Percentiles rank a stretch among this genome's conserved stretches.
Conservation (phyloP, 2,113 vertebrate genomes). For the Corythaixoides concolor region DNA sequence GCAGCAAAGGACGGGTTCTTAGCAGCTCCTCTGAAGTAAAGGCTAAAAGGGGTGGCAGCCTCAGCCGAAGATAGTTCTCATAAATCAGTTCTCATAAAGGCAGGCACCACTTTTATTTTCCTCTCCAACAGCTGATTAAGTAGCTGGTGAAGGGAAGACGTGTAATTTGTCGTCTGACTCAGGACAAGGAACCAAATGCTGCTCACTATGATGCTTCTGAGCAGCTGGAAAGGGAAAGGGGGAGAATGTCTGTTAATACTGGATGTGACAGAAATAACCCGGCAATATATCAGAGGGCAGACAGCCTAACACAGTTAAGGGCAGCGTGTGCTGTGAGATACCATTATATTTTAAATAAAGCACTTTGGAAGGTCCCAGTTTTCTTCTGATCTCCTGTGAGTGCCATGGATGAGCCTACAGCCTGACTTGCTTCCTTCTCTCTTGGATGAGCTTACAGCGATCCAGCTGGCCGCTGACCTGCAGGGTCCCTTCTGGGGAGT, state of each 20-base stretch:
- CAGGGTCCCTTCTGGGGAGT: neutral
- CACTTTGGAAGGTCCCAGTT: neutral
- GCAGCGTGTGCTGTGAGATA: neutral
- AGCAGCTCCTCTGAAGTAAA: neutral
- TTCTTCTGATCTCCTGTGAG: neutral
- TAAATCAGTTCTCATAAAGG: neutral
- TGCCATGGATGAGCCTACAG: neutral
- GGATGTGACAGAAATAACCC: conserved; percentile 31
- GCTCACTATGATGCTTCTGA: conserved; percentile 1
- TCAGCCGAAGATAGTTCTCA: neutral
- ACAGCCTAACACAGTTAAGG: neutral
- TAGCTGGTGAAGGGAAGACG: neutral
- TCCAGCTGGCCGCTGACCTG: neutral
- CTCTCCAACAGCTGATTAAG: neutral
- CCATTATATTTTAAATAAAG: neutral
- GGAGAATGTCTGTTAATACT: neutral
- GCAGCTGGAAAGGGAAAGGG: conserved; percentile 41
- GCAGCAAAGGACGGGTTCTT: neutral
- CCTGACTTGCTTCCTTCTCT: neutral
- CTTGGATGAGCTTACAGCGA: rapidly evolving
- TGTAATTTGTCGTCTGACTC: neutral
- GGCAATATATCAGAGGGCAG: neutral
- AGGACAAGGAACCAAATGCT: neutral
- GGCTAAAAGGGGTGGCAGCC: neutral
- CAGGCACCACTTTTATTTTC: neutral